Evolutionary conservation across 2,797 vertebrate genomes (phyloP), one percentile per base, ranked within the genome.

Genomic region (Peromyscus aztecus): DNA sequence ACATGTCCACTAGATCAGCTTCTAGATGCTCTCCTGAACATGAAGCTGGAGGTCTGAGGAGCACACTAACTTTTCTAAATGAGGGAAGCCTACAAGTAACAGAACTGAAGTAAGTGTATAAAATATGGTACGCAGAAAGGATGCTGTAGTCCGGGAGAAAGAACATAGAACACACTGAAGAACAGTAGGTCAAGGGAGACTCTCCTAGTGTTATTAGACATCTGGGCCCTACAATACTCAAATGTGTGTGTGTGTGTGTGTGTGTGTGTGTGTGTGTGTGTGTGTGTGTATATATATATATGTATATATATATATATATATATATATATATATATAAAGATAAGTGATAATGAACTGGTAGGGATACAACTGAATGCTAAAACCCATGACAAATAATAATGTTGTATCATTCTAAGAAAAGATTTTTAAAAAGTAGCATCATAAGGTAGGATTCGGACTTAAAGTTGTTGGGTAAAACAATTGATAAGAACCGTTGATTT

Each of bases 321-420:
- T 40, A 40, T 40, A 40, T 40, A 46, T 46, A 65, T 69, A 27
- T 82, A 52, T 90, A 59, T 90, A 91, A 93, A 31, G 23, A 76
- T 40, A 87, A 23, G 81, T 71, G 31, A 91, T 90, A 77, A 95
- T 37, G 75, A 94, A 95, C 73, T 61, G 88, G 11, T 7, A 95
- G 34, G 31, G 21, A 37, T 59, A 89, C 16, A 82, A 49, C 11
- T 88, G 59, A 95, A 93, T 90, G 84, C 21, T 85, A 4, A 81
- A 95, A 94, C 59, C n/a, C 43, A 82, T 46, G 23, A 61, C 24
- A 63, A 31, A 49, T 40, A 88, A 85, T 76, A 67, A 65, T 16
- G 43, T 69, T 88, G 37, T 1, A 82, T 65, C n/a, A 75, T 46
- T 37, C 37, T 77, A 40, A 13, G 14, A 84, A 52, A 67, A 93